Evolutionary conservation across 2,113 vertebrate species (phyloP), one percentile per base, ranked within the genome.

Genomic region (Corythornis cristatus): DNA sequence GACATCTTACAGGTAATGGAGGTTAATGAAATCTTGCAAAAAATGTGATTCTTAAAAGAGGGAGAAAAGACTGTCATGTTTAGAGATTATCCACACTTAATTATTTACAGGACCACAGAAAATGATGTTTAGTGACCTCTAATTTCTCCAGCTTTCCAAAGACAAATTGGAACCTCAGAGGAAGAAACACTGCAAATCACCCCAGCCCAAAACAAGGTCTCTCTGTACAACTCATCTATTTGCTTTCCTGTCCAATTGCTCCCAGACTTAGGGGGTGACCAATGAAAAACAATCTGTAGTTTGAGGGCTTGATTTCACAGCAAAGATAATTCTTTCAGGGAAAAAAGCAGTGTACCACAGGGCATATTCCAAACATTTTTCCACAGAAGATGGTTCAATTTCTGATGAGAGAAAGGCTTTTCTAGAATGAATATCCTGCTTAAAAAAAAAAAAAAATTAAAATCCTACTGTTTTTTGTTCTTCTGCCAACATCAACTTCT

Each of bases 401-500:
- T 83, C 64, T 78, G 90, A 72, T 20, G 26, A 65, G 42, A 87
- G 40, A 79, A 92, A 79, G 12, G 22, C 9, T 23, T 72, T 91
- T 45, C 53, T 67, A 45, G 17, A 33, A 0, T 5, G 80, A 88
- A 31, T 45, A 75, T 53, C 40, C 45, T 50, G 5, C 7, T 57
- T 8, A 51, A 75, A 84, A 31, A 33, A 43, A 28, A 66, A 80
- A 70, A 83, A 28, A 33, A 45, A 29, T 37, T 37, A 37, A 65
- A 74, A 2, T 33, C 50, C 40, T 86, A 75, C 40, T 37, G 8
- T 2, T 37, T 91, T 93, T 87, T 86, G 43, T 48, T 89, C 60
- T 71, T 82, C 26, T 79, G 83, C 67, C 87, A 95, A 86, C 28
- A 87, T 29, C 61, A 92, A 86, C 68, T 88, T 92, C 89, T 95